A percentile compares a stretch with the other conserved stretches of the same genome.
These are phyloP conservation scores for Oxytorus armatus DNA, from an alignment of 2,888 invertebrate species.

Conservation along the genomic window DNA sequence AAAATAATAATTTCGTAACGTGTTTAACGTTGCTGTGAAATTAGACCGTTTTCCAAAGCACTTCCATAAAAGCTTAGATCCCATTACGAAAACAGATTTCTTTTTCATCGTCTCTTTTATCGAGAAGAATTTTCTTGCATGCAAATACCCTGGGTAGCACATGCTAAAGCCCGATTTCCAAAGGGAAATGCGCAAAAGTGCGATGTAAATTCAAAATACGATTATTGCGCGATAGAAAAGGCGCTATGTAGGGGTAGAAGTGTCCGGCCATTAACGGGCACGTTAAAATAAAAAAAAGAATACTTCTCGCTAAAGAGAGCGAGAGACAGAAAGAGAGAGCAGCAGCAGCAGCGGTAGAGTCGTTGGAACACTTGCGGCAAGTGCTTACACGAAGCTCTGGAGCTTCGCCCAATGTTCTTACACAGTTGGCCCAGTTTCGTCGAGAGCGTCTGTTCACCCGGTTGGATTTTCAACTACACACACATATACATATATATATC, in stretches of 20 bases:
- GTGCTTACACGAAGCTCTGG: slow-evolving; percentile 69
- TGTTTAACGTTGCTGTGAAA: slow-evolving; percentile 11
- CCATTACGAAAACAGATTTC: slow-evolving; percentile 19
- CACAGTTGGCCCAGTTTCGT: slow-evolving; percentile 67
- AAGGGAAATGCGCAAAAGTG: slow-evolving; percentile 37
- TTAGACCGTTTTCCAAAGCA: slow-evolving; percentile 28
- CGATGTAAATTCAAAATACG: slow-evolving; percentile 62
- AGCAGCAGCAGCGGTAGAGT: slow-evolving; percentile 32
- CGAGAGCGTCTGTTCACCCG: slow-evolving; percentile 60
- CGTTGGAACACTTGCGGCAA: slow-evolving; percentile 66
- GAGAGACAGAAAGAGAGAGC: slow-evolving; percentile 1
- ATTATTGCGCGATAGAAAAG: slow-evolving; percentile 58
- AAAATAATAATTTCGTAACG: background rate
- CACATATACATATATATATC: slow-evolving; percentile 21
- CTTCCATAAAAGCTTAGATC: background rate
- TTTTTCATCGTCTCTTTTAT: slow-evolving; percentile 14
- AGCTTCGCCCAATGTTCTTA: slow-evolving; percentile 68
- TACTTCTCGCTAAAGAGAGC: slow-evolving; percentile 27
- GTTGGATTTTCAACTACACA: slow-evolving; percentile 60
- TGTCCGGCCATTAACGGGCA: slow-evolving; percentile 61
- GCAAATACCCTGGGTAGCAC: slow-evolving; percentile 47
- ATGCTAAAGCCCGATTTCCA: slow-evolving; percentile 40
- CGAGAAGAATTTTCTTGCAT: slow-evolving; percentile 27
- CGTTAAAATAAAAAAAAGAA: slow-evolving; percentile 66
- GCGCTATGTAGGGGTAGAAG: slow-evolving; percentile 27